Conservation (phyloP, 2,888 invertebrate species). For the Epinotia ramella region DNA sequence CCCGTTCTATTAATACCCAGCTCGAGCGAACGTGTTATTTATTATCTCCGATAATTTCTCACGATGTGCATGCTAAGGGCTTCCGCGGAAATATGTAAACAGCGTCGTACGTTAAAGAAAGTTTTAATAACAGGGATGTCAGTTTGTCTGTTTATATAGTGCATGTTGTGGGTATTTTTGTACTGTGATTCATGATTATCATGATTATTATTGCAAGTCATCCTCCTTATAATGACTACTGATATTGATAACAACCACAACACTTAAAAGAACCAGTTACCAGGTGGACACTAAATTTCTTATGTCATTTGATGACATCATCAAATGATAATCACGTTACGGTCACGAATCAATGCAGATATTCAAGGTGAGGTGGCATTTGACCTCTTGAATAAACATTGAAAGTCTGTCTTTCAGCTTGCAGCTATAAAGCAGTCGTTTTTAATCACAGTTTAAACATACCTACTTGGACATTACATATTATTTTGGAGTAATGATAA, state of each 20-base stretch:
- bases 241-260: background rate
- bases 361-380: constrained; percentile 58
- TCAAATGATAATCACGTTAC: constrained; percentile 41
- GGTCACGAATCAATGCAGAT: constrained; percentile 49
- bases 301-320: constrained; percentile 8
- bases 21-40: background rate
- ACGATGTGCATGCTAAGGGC: background rate
- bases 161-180: background rate
- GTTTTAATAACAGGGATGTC: background rate
- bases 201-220: background rate
- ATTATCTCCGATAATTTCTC: background rate
- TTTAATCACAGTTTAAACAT: constrained; percentile 44
- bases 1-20: background rate
- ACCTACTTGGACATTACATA: background rate
- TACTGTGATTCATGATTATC: background rate
- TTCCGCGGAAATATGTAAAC: background rate
- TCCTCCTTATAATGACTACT: background rate
- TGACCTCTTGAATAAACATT: constrained; percentile 63
- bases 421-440: constrained; percentile 43
- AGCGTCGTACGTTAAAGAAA: background rate
- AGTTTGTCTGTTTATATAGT: background rate
- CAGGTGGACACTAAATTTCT: constrained; percentile 13
- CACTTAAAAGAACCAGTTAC: background rate
- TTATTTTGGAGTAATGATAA: constrained; percentile 13
- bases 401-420: constrained; percentile 49